These are phyloP conservation scores for Hippocampus kuda DNA, from an alignment of 2,797 vertebrate genomes.

Conservation along the genomic window DNA sequence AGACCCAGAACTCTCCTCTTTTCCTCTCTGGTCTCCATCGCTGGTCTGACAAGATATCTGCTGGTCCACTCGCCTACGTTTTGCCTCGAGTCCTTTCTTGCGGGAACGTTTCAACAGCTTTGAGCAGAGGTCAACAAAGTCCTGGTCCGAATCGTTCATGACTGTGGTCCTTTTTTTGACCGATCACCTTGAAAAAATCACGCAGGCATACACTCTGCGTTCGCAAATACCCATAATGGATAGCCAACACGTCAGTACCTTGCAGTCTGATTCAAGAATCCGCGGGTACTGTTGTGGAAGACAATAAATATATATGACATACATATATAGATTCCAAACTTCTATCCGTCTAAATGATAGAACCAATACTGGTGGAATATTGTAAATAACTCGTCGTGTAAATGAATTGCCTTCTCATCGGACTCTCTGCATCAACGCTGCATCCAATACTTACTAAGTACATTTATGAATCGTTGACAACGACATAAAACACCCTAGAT, in stretches of 20 bases:
- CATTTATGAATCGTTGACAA: too few species aligned
- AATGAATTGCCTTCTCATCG: conserved; percentile 22
- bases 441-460: conserved; percentile 3
- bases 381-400: not conserved
- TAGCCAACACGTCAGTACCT: not conserved
- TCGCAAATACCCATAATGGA: not conserved
- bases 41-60: conserved; percentile 18
- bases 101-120: conserved; percentile 71
- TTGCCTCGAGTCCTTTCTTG: conserved; percentile 57
- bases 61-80: conserved; percentile 18
- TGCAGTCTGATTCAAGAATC: not conserved
- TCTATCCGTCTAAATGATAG: not conserved
- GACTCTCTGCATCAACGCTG: conserved; percentile 2
- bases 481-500: accelerated
- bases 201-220: not conserved
- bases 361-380: not conserved
- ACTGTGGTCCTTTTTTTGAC: not conserved
- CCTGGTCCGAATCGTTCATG: conserved; percentile 88
- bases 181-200: not conserved
- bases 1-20: conserved; percentile 1
- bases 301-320: not conserved
- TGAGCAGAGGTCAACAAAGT: conserved; percentile 79
- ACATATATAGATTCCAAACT: not conserved
- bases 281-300: not conserved
- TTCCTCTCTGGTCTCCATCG: conserved; percentile 32